phyloP scores from a whole-genome alignment of 2,888 invertebrate genomes.

The Nasonia oneida region DNA sequence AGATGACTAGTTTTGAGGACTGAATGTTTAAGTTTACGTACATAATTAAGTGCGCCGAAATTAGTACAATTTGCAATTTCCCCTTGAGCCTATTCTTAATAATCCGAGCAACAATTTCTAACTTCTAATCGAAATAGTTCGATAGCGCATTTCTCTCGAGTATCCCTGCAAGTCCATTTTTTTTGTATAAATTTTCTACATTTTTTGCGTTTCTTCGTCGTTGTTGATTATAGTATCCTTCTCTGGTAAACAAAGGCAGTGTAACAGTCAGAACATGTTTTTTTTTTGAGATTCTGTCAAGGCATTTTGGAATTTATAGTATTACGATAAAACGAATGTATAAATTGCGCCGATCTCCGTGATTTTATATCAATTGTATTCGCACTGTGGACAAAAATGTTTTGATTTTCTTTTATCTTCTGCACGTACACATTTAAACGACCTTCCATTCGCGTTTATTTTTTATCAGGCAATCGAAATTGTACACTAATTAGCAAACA shows the following conservation, averaged over 20 bases:
- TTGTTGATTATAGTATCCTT: constrained; percentile 49
- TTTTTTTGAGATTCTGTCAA: constrained; percentile 44
- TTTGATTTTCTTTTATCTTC: constrained; percentile 28
- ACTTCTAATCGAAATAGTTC: constrained; percentile 17
- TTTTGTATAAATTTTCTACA: constrained; percentile 36
- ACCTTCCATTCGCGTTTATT: constrained; percentile 19
- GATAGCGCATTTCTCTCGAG: background rate
- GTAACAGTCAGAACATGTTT: constrained; percentile 51
- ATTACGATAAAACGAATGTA: constrained; percentile 23
- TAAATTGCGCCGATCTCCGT: constrained; percentile 16
- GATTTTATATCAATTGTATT: constrained; percentile 10
- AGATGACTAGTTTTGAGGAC: constrained; percentile 69
- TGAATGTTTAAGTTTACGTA: constrained; percentile 64
- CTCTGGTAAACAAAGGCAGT: constrained; percentile 53
- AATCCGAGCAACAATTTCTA: constrained; percentile 35
- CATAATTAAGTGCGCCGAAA: constrained; percentile 56
- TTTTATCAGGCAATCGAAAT: constrained; percentile 30
- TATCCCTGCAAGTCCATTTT: constrained; percentile 26
- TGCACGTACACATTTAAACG: constrained; percentile 32
- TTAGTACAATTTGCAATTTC: constrained; percentile 50
- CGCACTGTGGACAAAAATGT: constrained; percentile 31
- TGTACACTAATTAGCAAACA: constrained; percentile 49
- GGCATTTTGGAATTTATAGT: constrained; percentile 46
- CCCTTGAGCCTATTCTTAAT: constrained; percentile 56
- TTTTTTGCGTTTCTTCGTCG: constrained; percentile 28